Evolutionary conservation across 2,113 vertebrate species (phyloP), one percentile per base, ranked within the genome.

Genomic region (Progne subis): DNA sequence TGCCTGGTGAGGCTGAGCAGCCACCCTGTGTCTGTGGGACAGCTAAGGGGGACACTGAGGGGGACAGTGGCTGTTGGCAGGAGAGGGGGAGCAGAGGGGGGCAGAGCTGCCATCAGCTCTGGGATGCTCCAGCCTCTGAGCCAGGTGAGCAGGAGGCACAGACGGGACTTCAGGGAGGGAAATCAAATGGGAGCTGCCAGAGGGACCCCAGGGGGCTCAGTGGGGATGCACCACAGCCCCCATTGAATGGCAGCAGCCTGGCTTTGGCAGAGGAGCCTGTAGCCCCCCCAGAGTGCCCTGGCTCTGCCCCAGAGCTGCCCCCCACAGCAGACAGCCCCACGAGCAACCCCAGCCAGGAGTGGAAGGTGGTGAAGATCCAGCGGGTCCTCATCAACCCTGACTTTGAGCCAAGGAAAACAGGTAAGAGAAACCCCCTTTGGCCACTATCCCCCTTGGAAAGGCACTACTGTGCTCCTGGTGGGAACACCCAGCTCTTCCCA

Each of bases 361-460:
- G 97, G 97, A 96, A 97, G n/a, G 46, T 92, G 44, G 94, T 86
- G 82, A 98, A 97, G 94, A 94, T 97, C 47, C 86, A 56, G 20
- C 78, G 69, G 31, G 97, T 97, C 39, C 79, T 95, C 78, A 89
- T 97, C 53, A 69, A 76, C 41, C 88, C 93, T 1, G 6, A 56
- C 20, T 9, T 72, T 1, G 82, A 96, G 82, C 77, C 64, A 1
- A 96, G 92, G 96, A 98, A 97, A 95, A 52, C 71, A 37, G 96
- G 98, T 98, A 98, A 96, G 98, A 79, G 49, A 69, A 82, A 21
- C 1, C 26, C 32, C 21, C 49, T 68, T 83, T 65, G 32, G 34
- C 32, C 59, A 44, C 47, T 10, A 6, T 12, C 11, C 32, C 5
- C 39, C 26, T 29, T 8, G 3, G 2, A 44, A 80, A 80, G 56